Evolutionary conservation across 2,113 vertebrate genomes (phyloP).

Genomic region (Mungos mungo): DNA sequence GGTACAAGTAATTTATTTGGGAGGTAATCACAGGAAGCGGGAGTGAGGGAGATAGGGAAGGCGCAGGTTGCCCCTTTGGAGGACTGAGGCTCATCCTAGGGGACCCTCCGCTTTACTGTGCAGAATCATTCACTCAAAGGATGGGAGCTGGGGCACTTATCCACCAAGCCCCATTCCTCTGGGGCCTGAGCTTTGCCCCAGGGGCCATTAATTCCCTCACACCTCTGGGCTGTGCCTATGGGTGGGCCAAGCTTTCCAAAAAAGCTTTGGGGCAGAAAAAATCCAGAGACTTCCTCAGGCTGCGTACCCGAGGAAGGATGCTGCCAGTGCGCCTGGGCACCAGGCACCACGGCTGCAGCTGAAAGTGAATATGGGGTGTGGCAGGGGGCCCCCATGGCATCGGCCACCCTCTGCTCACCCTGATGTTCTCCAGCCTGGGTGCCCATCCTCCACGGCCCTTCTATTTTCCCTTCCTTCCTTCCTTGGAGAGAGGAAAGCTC

Average conservation of each 20-base stretch:
- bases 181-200: not conserved
- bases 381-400: accelerated
- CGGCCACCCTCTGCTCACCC: not conserved
- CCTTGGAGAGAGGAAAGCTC: not conserved
- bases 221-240: not conserved
- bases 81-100: not conserved
- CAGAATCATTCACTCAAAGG: not conserved
- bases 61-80: not conserved
- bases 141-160: not conserved
- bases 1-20: not conserved
- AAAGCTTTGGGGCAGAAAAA: not conserved
- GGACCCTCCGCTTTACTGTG: not conserved
- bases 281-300: not conserved
- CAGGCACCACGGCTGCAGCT: not conserved
- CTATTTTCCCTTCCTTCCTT: not conserved
- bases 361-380: not conserved
- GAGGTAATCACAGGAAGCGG: not conserved
- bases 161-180: no score
- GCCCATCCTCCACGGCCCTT: not conserved
- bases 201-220: not conserved
- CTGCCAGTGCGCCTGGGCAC: accelerated
- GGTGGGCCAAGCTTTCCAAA: not conserved
- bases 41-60: not conserved
- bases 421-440: not conserved
- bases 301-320: not conserved